These are phyloP conservation scores for Melanotus villosus DNA, from an alignment of 2,888 invertebrate genomes.

Conservation along the genomic window DNA sequence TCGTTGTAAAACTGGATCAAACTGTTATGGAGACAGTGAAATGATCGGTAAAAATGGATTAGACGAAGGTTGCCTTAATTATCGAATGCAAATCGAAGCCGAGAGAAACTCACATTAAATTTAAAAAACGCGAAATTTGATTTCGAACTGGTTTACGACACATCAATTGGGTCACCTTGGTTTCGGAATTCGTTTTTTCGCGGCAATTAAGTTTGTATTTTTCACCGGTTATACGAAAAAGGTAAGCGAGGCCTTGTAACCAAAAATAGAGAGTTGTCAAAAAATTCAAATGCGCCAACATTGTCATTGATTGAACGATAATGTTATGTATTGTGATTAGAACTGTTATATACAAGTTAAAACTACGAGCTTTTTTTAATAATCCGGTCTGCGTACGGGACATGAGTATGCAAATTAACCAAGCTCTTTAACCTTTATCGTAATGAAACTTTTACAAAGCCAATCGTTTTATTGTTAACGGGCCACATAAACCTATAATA, in stretches of 20 bases:
- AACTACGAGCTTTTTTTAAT: slow-evolving; percentile 1
- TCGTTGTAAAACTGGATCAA: not conserved
- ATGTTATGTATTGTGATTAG: slow-evolving; percentile 12
- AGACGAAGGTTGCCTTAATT: slow-evolving; percentile 25
- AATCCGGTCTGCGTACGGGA: not conserved
- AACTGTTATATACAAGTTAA: not conserved
- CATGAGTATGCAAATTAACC: slow-evolving; percentile 15
- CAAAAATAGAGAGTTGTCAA: slow-evolving; percentile 22
- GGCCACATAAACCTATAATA: not conserved
- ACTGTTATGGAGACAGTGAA: slow-evolving; percentile 1
- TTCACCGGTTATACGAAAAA: slow-evolving; percentile 16
- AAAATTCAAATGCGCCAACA: not conserved
- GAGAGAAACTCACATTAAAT: slow-evolving; percentile 11
- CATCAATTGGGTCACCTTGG: slow-evolving; percentile 35
- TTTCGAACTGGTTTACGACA: slow-evolving; percentile 23
- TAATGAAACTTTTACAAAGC: slow-evolving; percentile 14
- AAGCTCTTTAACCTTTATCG: slow-evolving; percentile 13
- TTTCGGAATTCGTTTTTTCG: slow-evolving; percentile 16
- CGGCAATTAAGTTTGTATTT: slow-evolving; percentile 14
- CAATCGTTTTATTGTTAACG: slow-evolving; percentile 18
- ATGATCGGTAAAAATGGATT: slow-evolving; percentile 16
- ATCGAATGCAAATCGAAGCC: slow-evolving; percentile 10
- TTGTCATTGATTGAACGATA: slow-evolving; percentile 20
- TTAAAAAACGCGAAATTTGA: slow-evolving; percentile 18
- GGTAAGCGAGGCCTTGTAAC: slow-evolving; percentile 25